phyloP scores from a whole-genome alignment of 2,113 vertebrate genomes.

The Phyllostomus discolor region DNA sequence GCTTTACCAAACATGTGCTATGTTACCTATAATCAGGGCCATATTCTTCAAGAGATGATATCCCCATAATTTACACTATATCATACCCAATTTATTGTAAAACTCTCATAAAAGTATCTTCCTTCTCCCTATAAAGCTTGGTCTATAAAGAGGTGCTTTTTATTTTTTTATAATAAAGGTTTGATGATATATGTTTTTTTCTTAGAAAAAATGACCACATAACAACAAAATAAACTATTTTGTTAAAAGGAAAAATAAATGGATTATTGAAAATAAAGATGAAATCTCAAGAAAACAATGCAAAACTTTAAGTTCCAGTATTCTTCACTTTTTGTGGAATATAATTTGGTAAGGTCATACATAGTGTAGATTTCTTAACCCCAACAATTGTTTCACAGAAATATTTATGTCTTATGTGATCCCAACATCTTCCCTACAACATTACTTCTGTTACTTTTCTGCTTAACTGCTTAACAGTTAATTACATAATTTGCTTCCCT shows the following conservation, averaged over 20 bases:
- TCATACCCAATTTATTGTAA: neutral
- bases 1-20: neutral
- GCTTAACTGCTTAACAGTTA: constrained; percentile 66
- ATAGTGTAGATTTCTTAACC: neutral
- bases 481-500: constrained; percentile 72
- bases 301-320: neutral
- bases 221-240: neutral
- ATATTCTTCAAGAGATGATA: neutral
- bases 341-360: neutral
- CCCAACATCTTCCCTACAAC: constrained; percentile 19
- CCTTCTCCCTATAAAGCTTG: neutral
- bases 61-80: neutral
- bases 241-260: neutral
- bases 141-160: accelerated
- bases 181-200: neutral
- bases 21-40: neutral
- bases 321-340: neutral
- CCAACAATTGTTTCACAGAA: constrained; percentile 18
- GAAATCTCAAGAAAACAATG: neutral
- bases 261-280: neutral
- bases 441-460: constrained; percentile 56
- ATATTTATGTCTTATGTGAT: constrained; percentile 41
- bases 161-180: neutral
- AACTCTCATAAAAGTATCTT: neutral
- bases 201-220: neutral